Conservation (phyloP, 2,888 invertebrate species). For the Cerastis rubricosa region DNA sequence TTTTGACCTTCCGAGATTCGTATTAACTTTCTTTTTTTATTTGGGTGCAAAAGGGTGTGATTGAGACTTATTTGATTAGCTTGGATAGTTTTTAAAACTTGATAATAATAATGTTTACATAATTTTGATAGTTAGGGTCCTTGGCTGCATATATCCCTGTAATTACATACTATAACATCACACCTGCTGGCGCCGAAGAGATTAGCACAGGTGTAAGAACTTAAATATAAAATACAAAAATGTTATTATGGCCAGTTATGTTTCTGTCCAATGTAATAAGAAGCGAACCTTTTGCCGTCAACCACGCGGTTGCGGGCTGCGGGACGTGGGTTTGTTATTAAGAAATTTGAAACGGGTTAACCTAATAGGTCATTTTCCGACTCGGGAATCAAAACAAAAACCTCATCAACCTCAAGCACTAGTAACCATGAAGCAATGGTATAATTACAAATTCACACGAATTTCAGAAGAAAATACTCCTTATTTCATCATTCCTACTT, state of each 20-base stretch:
- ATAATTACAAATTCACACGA: no score
- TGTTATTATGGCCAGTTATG: no score
- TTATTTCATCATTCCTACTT: not conserved
- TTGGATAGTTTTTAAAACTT: slow-evolving; percentile 2
- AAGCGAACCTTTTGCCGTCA: not conserved
- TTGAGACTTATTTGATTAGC: slow-evolving; percentile 37
- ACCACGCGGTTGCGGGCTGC: not conserved
- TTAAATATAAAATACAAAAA: no score
- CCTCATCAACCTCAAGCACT: no score
- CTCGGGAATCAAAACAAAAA: no score
- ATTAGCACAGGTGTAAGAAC: not conserved
- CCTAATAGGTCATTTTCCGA: not conserved
- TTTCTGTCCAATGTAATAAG: not conserved
- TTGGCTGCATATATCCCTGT: not conserved
- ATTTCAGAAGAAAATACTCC: not conserved
- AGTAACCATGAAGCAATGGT: no score
- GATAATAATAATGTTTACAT: not conserved
- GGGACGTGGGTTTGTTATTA: not conserved
- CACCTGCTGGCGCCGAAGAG: not conserved
- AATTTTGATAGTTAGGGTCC: not conserved
- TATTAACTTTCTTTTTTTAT: slow-evolving; percentile 41
- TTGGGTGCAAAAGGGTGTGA: slow-evolving; percentile 15
- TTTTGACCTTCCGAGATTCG: slow-evolving; percentile 55
- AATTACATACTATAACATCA: not conserved
- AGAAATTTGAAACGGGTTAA: not conserved